Evolutionary conservation across 1,140 invertebrate genomes (phyloP), one percentile per base, ranked within the genome.

Genomic region (Hyposmocoma kahamanoa): DNA sequence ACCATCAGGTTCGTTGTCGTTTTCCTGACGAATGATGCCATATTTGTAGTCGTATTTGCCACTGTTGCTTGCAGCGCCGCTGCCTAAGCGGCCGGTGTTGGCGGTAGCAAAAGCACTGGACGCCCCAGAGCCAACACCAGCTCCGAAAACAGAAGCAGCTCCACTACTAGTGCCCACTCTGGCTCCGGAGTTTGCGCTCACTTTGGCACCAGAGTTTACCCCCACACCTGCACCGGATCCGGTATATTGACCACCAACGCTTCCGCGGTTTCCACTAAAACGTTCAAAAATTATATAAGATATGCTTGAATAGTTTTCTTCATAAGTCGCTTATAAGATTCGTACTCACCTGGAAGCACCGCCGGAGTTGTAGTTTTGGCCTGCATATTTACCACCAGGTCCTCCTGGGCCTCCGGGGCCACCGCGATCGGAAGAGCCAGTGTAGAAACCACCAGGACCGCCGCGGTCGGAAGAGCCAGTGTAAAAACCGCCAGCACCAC

Each of bases 1-100:
- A 22, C 83, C 84, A 6, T 86, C 83, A 2, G 78, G 72, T 0
- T 53, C 38, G 10, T 77, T 56, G 6, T 86, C 80, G 0, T 62
- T 54, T 38, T 82, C 80, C 52, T 76, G 65, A 36, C 82, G 82
- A 39, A 87, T 76, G 55, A 86, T 82, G 15, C 76, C 79, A 47
- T 71, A 80, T 53, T 80, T 68, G 68, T 84, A 83, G 19, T 83
- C 56, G 50, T 74, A 78, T 22, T 53, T 56, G n/a, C 67, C 67
- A 8, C 24, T 15, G 38, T 19, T 50, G 32, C 47, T 50, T 42
- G 47, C 49, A 20, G 13, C 47, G 10, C 13, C 41, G 24, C 36
- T 22, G 46, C 15, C 39, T 21, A 17, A 22, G 42, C 21, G 41
- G 26, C 32, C 49, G 17, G 39, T 21, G 58, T 78, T 81, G 50